Evolutionary conservation across 2,797 vertebrate genomes (phyloP).

Genomic region (Neomorphus geoffroyi): DNA sequence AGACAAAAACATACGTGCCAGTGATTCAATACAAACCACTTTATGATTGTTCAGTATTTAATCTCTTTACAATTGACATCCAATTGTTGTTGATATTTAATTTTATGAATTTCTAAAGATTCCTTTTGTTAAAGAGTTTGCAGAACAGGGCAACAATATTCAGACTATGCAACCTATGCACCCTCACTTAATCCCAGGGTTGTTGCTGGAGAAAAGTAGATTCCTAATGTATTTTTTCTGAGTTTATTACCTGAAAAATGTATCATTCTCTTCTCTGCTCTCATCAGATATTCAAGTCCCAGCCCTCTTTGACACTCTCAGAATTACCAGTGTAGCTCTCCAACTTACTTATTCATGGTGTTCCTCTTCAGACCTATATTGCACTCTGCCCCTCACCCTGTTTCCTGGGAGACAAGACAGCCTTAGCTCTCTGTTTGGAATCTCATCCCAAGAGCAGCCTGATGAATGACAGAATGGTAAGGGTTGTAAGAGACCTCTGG

Average conservation of each 20-base stretch:
- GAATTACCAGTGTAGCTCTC: too few relatives aligned
- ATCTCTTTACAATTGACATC: not conserved
- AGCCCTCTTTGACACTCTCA: too few relatives aligned
- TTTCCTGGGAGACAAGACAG: too few relatives aligned
- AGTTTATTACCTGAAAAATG: not conserved
- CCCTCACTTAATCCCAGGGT: not conserved
- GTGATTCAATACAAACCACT: not conserved
- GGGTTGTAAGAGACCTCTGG: too few relatives aligned
- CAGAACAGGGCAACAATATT: not conserved
- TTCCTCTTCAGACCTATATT: too few relatives aligned
- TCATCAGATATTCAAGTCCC: too few relatives aligned
- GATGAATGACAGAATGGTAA: too few relatives aligned
- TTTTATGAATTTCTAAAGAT: not conserved
- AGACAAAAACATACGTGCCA: not conserved
- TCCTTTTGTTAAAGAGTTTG: not conserved
- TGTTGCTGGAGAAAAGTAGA: not conserved
- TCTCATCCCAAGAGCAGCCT: too few relatives aligned
- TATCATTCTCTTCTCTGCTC: too few relatives aligned
- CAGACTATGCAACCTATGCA: fast-evolving
- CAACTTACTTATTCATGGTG: too few relatives aligned
- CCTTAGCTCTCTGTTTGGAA: too few relatives aligned
- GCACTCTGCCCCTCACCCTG: too few relatives aligned
- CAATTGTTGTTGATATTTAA: not conserved
- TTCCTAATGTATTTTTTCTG: not conserved
- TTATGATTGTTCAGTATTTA: not conserved